phyloP scores from a whole-genome alignment of 2,113 vertebrate genomes.

The Hydropotes inermis region DNA sequence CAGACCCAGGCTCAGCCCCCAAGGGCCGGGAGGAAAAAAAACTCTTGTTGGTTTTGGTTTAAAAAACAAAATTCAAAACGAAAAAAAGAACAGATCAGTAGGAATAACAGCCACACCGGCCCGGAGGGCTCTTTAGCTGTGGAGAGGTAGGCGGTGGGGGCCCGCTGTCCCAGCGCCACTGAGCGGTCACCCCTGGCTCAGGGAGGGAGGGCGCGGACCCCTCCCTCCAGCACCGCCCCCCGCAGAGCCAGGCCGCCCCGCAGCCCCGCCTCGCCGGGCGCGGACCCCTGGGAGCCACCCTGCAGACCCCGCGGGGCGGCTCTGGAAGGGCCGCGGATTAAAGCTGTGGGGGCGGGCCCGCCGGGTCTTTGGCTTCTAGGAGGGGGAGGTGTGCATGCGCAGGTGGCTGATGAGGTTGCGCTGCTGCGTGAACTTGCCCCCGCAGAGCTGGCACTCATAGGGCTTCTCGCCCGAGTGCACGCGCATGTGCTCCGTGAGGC shows the following conservation, averaged over 20 bases:
- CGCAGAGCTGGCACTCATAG: constrained; percentile 98
- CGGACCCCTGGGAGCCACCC: background rate
- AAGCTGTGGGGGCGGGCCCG: constrained; percentile 67
- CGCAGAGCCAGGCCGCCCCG: background rate
- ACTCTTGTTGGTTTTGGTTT: constrained; percentile 67
- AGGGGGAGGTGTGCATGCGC: constrained; percentile 98
- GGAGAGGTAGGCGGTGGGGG: constrained; percentile 61
- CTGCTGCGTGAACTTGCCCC: constrained; percentile 99
- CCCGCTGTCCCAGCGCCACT: constrained; percentile 42
- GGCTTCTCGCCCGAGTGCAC: constrained; percentile 99
- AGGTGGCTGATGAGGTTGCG: constrained; percentile 99
- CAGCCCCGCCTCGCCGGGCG: background rate
- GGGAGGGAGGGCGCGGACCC: background rate
- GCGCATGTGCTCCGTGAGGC: constrained; percentile 99
- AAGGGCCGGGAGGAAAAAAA: constrained; percentile 48
- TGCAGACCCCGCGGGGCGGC: background rate
- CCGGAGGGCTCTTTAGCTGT: constrained; percentile 63
- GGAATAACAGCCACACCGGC: constrained; percentile 60
- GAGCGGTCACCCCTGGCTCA: background rate
- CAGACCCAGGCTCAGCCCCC: constrained; percentile 71
- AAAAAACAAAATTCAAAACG: constrained; percentile 46
- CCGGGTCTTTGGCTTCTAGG: constrained; percentile 93
- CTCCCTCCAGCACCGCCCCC: background rate
- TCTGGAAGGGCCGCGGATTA: constrained; percentile 29
- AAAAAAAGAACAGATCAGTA: constrained; percentile 62